These are phyloP conservation scores for Plectropomus leopardus DNA, from an alignment of 2,113 vertebrate genomes.

Conservation along the genomic window DNA sequence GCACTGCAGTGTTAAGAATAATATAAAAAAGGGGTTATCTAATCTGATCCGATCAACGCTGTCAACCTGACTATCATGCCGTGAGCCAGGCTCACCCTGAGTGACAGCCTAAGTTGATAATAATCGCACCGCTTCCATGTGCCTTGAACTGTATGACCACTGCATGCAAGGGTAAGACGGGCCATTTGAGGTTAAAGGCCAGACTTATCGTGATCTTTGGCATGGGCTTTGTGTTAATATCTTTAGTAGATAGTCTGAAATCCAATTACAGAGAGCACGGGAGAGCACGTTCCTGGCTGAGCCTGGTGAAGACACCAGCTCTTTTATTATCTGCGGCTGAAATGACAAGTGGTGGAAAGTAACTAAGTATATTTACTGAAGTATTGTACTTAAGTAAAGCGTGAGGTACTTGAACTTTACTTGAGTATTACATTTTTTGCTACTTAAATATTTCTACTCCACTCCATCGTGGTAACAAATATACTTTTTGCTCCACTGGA, in stretches of 20 bases:
- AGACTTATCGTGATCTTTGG: constrained; percentile 39
- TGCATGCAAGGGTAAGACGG: not conserved
- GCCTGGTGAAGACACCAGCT: constrained; percentile 26
- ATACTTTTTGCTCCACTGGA: too few relatives aligned
- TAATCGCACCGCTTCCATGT: constrained; percentile 20
- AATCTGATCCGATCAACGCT: constrained; percentile 13
- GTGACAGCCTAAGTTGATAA: constrained; percentile 23
- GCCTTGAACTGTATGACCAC: not conserved
- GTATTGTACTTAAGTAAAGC: too few relatives aligned
- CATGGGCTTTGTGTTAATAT: constrained; percentile 67
- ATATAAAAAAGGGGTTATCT: not conserved
- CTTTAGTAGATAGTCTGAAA: constrained; percentile 66
- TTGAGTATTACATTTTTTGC: too few relatives aligned
- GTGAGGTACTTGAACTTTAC: too few relatives aligned
- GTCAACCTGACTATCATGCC: not conserved
- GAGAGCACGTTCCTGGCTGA: constrained; percentile 23
- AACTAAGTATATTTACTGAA: too few relatives aligned
- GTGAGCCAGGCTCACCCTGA: constrained; percentile 8
- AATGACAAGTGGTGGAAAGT: too few relatives aligned
- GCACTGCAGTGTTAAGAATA: not conserved
- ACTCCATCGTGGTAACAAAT: too few relatives aligned
- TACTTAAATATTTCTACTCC: too few relatives aligned
- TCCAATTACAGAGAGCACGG: constrained; percentile 74
- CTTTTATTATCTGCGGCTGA: constrained; percentile 20
- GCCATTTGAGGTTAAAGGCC: constrained; percentile 21